Evolutionary conservation across 2,888 invertebrate species (phyloP).

Genomic region (Boloria selene): DNA sequence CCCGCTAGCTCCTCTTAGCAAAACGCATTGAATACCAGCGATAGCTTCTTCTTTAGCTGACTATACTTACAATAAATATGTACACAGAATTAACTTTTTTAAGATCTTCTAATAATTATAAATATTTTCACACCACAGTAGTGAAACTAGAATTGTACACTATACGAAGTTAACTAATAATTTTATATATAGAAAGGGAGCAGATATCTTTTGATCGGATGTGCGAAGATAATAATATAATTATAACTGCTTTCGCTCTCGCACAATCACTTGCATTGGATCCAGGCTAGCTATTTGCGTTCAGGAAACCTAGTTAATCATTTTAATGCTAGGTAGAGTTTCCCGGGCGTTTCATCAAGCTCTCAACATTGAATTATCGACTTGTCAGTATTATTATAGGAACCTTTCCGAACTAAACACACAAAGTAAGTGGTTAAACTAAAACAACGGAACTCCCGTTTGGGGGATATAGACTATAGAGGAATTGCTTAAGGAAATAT

Average conservation of each 20-base stretch:
- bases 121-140: too few species aligned
- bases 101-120: too few species aligned
- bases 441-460: neutral
- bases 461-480: neutral
- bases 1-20: too few species aligned
- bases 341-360: constrained; percentile 29
- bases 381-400: constrained; percentile 26
- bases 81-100: too few species aligned
- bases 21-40: too few species aligned
- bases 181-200: neutral
- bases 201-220: constrained; percentile 11
- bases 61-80: too few species aligned
- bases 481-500: neutral
- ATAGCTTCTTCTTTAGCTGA: too few species aligned
- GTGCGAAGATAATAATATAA: constrained; percentile 35
- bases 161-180: neutral
- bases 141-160: too few species aligned
- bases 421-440: neutral
- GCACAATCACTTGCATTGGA: constrained; percentile 58
- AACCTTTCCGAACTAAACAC: constrained; percentile 22
- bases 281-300: constrained; percentile 59
- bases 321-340: constrained; percentile 39
- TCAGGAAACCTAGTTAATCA: constrained; percentile 54
- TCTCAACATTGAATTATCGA: constrained; percentile 32
- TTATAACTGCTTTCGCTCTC: constrained; percentile 48